Conservation (phyloP, 37 sponge, comb jelly and placozoan genomes). For the Chondrosia reniformis region DNA sequence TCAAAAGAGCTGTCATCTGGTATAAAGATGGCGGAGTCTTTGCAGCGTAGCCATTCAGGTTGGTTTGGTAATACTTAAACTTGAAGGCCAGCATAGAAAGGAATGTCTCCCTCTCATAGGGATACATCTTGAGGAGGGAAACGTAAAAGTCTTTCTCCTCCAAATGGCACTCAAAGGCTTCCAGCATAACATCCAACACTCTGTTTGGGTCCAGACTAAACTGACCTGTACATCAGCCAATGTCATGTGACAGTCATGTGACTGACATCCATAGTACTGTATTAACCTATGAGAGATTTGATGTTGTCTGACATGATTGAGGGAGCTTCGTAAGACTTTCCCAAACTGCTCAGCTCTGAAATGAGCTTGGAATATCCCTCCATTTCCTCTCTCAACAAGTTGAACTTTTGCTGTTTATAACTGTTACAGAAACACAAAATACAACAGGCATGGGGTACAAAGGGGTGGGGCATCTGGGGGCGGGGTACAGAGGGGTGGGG, state of each 20-base stretch:
- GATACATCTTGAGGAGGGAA: conserved; percentile 63
- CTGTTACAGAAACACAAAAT: conserved; percentile 12
- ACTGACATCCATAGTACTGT: neutral
- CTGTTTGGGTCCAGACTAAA: conserved; percentile 97
- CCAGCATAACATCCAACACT: conserved; percentile 91
- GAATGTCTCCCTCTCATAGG: conserved; percentile 74
- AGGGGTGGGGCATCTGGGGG: neutral
- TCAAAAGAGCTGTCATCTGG: conserved; percentile 74
- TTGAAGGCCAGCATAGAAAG: conserved; percentile 91
- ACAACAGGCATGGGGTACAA: too few species aligned
- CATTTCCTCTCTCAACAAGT: conserved; percentile 95
- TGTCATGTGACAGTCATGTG: conserved; percentile 2
- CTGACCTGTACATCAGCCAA: conserved; percentile 55
- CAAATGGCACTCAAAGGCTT: conserved; percentile 83
- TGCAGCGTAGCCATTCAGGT: neutral
- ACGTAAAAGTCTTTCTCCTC: conserved; percentile 79
- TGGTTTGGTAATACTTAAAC: conserved; percentile 63
- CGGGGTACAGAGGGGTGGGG: neutral
- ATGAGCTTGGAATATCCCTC: conserved; percentile 96
- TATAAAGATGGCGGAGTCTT: conserved; percentile 55
- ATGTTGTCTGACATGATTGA: conserved; percentile 63
- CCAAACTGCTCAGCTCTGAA: conserved; percentile 77
- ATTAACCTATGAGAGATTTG: conserved; percentile 81
- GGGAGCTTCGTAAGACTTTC: conserved; percentile 9
- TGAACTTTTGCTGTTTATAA: conserved; percentile 99